Evolutionary conservation across 2,113 vertebrate genomes (phyloP).

Genomic region (Athene cunicularia): DNA sequence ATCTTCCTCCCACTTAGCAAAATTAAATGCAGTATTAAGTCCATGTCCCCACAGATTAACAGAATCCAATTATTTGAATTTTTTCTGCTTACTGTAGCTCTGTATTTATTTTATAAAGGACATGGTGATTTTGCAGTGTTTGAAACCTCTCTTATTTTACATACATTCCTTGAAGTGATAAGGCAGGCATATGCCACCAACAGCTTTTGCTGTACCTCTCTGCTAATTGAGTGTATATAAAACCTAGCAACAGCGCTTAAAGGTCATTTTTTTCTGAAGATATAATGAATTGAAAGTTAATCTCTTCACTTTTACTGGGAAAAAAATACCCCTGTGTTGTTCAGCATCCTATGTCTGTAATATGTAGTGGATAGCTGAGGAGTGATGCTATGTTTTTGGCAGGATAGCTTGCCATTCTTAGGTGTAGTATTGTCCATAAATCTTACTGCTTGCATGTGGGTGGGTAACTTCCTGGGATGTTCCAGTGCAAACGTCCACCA

Average conservation of each 20-base stretch:
- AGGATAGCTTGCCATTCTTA: neutral
- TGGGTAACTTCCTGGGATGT: neutral
- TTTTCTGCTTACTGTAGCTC: neutral
- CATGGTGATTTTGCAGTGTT: neutral
- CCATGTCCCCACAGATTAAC: constrained; percentile 14
- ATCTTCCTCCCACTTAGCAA: constrained; percentile 49
- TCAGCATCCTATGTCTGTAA: neutral
- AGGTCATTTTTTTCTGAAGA: neutral
- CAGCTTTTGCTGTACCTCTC: neutral
- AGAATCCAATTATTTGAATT: constrained; percentile 60
- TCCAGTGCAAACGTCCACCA: neutral
- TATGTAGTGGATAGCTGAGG: neutral
- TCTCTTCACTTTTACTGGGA: neutral
- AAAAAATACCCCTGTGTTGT: accelerated
- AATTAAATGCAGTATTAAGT: constrained; percentile 62
- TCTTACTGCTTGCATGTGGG: neutral
- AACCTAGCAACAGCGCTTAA: neutral
- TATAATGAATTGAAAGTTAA: neutral
- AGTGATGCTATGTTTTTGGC: neutral
- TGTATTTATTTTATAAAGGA: neutral
- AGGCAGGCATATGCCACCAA: neutral
- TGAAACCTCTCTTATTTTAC: neutral
- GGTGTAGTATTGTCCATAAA: neutral
- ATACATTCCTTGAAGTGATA: neutral
- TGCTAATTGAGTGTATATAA: neutral